Percentiles rank a stretch among this genome's conserved stretches.
phyloP scores from a whole-genome alignment of 2,888 invertebrate genomes.

The Pristionchus maxplancki region DNA sequence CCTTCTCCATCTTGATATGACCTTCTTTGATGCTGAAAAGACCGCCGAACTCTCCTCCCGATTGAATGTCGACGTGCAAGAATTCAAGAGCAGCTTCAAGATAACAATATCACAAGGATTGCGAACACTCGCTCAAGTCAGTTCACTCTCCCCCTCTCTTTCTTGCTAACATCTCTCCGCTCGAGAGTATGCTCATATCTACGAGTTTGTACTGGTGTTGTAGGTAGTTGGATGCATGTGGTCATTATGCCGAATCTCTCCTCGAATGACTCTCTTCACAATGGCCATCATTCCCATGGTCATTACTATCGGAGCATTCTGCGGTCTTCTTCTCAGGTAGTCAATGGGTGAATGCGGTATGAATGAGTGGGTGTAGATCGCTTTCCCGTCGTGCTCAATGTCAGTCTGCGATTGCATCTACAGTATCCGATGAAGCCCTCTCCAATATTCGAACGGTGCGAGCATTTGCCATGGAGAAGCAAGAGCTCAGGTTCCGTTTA shows the following conservation, averaged over 20 bases:
- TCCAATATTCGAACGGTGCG: constrained; percentile 94
- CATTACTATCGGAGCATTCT: constrained; percentile 41
- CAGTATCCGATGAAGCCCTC: constrained; percentile 93
- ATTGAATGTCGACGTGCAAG: constrained; percentile 94
- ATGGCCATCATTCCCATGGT: constrained; percentile 78
- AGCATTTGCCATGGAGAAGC: constrained; percentile 93
- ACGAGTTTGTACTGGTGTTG: no score
- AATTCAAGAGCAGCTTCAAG: constrained; percentile 97
- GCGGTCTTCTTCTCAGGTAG: constrained; percentile 43
- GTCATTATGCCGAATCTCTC: constrained; percentile 90
- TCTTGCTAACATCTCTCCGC: background rate
- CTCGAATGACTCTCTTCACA: constrained; percentile 90
- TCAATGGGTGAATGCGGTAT: no score
- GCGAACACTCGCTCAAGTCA: constrained; percentile 89
- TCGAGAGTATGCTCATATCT: background rate
- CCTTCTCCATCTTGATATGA: constrained; percentile 84
- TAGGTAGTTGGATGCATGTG: constrained; percentile 85
- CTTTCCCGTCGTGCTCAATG: constrained; percentile 64
- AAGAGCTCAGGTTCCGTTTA: constrained; percentile 83
- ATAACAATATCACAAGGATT: constrained; percentile 93
- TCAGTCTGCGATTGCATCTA: constrained; percentile 85
- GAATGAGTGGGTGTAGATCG: no score
- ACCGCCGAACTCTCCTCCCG: constrained; percentile 89
- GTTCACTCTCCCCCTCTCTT: background rate
- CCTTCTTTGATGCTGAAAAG: constrained; percentile 87